Conservation (phyloP, 2,888 invertebrate genomes). For the Standfussiana lucernea region DNA sequence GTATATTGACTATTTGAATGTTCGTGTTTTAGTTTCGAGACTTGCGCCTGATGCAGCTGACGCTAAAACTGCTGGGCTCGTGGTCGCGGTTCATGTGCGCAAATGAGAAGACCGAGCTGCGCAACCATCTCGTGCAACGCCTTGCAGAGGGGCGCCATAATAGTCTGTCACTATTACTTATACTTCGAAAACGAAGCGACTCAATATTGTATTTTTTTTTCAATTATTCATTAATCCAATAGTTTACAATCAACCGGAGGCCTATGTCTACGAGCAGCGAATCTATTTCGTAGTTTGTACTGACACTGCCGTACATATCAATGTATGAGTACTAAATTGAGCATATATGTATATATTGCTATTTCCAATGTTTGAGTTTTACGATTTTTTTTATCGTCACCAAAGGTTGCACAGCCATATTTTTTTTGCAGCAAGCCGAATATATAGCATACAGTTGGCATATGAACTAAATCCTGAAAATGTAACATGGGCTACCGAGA, state of each 20-base stretch:
- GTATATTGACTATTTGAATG: not conserved
- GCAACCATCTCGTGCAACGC: conserved; percentile 78
- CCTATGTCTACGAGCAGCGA: not conserved
- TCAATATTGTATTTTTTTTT: no score
- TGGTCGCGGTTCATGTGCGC: conserved; percentile 77
- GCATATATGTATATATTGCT: not conserved
- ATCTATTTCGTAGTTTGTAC: not conserved
- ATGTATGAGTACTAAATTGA: not conserved
- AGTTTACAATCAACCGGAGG: not conserved
- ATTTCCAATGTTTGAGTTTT: not conserved
- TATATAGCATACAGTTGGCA: conserved; percentile 77
- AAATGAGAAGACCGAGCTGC: conserved; percentile 71
- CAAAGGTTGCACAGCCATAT: not conserved
- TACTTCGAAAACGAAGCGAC: not conserved
- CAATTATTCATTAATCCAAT: not conserved
- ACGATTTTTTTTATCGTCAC: no score
- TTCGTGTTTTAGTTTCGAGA: conserved; percentile 71
- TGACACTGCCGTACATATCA: not conserved
- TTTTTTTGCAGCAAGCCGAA: conserved; percentile 77
- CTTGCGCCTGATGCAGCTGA: conserved; percentile 79
- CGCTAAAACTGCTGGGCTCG: conserved; percentile 85
- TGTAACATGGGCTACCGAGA: conserved; percentile 83
- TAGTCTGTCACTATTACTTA: conserved; percentile 69
- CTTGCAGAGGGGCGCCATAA: conserved; percentile 75
- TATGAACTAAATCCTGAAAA: conserved; percentile 80